These are phyloP conservation scores for Saccostrea echinata DNA, from an alignment of 1,140 invertebrate genomes.

Conservation along the genomic window DNA sequence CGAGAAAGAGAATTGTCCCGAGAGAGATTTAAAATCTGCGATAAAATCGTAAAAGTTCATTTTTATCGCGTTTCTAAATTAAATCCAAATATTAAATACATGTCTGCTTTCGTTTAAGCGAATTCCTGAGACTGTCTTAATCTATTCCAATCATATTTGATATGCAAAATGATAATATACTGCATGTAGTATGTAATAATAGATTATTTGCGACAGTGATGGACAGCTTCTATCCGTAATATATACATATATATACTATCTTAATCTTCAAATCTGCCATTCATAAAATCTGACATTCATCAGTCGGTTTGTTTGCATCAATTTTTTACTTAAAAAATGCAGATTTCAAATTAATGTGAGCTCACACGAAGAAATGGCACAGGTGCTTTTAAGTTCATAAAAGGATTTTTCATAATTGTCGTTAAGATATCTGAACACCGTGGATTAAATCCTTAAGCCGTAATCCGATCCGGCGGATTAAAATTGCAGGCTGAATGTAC, in stretches of 20 bases:
- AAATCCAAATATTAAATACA: background rate
- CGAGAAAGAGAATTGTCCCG: background rate
- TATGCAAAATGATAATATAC: background rate
- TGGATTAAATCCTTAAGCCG: constrained; percentile 6
- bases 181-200: background rate
- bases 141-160: background rate
- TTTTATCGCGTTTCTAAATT: background rate
- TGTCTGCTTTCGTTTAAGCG: background rate
- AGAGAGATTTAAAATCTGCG: too few species aligned
- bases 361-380: constrained; percentile 11
- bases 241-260: background rate
- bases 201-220: constrained; percentile 10
- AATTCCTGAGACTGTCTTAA: background rate
- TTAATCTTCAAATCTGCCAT: background rate
- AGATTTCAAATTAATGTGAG: constrained; percentile 22
- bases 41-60: too few species aligned
- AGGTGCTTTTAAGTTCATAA: constrained; percentile 22
- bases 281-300: background rate
- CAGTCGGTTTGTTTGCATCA: background rate
- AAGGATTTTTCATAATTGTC: constrained; percentile 30
- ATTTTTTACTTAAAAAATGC: background rate
- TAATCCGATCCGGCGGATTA: background rate
- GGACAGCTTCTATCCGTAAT: background rate
- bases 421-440: constrained; percentile 23
- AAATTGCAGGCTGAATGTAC: constrained; percentile 10